Evolutionary conservation across 2,888 invertebrate species (phyloP), one percentile per base, ranked within the genome.

Genomic region (Hirudinaria manillensis): DNA sequence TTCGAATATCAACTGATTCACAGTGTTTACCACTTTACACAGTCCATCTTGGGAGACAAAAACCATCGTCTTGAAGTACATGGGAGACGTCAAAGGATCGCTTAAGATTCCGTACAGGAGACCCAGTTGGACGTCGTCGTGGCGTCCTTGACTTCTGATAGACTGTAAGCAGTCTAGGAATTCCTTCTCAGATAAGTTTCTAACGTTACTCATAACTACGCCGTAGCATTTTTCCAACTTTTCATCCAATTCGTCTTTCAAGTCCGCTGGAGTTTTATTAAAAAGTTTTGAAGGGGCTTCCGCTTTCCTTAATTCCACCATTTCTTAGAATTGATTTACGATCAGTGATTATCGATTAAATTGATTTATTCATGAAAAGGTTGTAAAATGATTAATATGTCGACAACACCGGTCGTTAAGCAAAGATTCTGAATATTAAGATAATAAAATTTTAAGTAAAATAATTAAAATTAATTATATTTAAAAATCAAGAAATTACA

Each of bases 101-200:
- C 92, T 91, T 79, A 97, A 88, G 82, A 96, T 93, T 76, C 90
- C 90, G 85, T 92, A 92, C 77, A 97, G 87, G 84, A 97, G 89
- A 74, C 96, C 96, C 79, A 95, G 87, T 75, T 93, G 93, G 77
- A 95, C 91, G 83, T 97, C 96, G 86, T 97, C 96, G 87, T 95
- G 94, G 82, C 91, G 92, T 82, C 89, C 89, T 29, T 92, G 79
- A 81, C 84, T 82, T 79, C 93, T 92, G 78, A 93, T 91, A 85
- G 91, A 92, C 84, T 93, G 93, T 72, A 96, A 88, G 38, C 91
- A 91, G 85, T 96, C 95, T 85, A 95, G 94, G 81, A 92, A 91
- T 87, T 96, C 95, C 84, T 94, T 92, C 83, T 96, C 96, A 81
- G 93, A 93, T 82, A 93, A 89, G 80, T 93, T 93, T 79, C 89